Evolutionary conservation across 1,140 invertebrate genomes (phyloP), one percentile per base, ranked within the genome.

Genomic region (Musca vetustissima): DNA sequence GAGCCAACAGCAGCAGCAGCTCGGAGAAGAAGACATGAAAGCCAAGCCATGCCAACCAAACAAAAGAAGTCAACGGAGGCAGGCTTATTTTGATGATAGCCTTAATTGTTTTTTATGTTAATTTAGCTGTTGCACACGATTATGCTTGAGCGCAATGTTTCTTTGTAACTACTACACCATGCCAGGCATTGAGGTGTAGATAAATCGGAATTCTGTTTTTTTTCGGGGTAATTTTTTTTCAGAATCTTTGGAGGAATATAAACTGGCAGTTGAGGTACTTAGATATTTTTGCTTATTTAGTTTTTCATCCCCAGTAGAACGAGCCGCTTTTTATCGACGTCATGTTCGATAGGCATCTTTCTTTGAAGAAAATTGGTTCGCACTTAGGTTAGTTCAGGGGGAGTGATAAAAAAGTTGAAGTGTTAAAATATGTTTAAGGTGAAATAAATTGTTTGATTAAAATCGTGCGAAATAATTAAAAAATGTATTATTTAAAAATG

Each of bases 81-180:
- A 43, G 64, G 64, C 64, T 53, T 53, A 66, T 43, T 43, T 43
- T 48, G 64, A 65, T 52, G 65, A 66, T 66, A 66, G 65, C 65
- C 65, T 66, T 66, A 66, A 66, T 66, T 66, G 65, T 66, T 66
- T 66, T 66, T 66, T 66, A 66, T 66, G 65, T 66, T 66, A 66
- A 66, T 66, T 66, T 66, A 53, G 47, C 49, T 66, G 65, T 66
- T 66, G 65, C 65, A 66, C 65, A 66, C 47, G 43, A 49, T 65
- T 32, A 49, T 50, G 43, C 15, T 4, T 25, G 24, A n/a, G n/a
- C 55, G 36, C 36, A 2, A 43, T 43, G 28, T 61, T 36, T 61
- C 36, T 61, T 61, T 57, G 24, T 28, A 28, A 28, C 24, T 55
- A 21, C 15, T 61, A 61, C 32, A 43, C 7, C 36, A 61, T 61